A percentile compares a stretch with the other conserved stretches of the same genome.
phyloP scores from a whole-genome alignment of 1,140 invertebrate genomes.

The Aphaenogaster rudis region DNA sequence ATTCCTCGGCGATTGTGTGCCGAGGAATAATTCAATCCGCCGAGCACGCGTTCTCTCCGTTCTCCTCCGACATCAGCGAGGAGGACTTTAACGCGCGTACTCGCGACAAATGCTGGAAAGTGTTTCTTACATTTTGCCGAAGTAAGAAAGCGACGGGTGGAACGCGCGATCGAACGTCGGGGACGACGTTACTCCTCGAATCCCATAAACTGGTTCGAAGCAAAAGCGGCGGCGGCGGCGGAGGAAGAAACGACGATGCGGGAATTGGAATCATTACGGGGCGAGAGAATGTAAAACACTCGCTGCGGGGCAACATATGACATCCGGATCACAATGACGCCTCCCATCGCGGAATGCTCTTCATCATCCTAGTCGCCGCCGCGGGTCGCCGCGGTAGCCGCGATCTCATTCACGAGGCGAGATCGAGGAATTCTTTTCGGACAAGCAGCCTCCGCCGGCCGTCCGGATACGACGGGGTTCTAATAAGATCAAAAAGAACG shows the following conservation, averaged over 20 bases:
- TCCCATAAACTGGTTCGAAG: slow-evolving; percentile 56
- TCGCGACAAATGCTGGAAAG: slow-evolving; percentile 20
- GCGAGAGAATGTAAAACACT: slow-evolving; percentile 69
- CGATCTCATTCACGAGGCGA: slow-evolving; percentile 74
- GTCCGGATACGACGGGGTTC: slow-evolving; percentile 66
- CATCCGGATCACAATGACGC: slow-evolving; percentile 76
- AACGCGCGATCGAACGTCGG: slow-evolving; percentile 28
- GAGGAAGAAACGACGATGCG: slow-evolving; percentile 40
- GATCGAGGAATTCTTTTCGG: slow-evolving; percentile 75
- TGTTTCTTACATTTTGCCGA: slow-evolving; percentile 8
- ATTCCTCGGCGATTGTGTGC: slow-evolving; percentile 5
- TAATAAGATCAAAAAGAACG: slow-evolving; percentile 69
- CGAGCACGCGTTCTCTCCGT: not conserved
- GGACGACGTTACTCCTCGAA: slow-evolving; percentile 1
- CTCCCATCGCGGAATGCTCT: slow-evolving; percentile 74
- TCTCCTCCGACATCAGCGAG: not conserved
- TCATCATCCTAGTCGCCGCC: slow-evolving; percentile 73
- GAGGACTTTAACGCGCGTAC: not conserved
- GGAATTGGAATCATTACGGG: slow-evolving; percentile 47
- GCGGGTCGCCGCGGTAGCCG: slow-evolving; percentile 75
- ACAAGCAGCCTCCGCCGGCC: slow-evolving; percentile 51
- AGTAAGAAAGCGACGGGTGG: slow-evolving; percentile 11
- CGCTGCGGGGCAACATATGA: slow-evolving; percentile 71
- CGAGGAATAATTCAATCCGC: slow-evolving; percentile 38
- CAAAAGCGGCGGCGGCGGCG: slow-evolving; percentile 2